phyloP scores from a whole-genome alignment of 2,888 invertebrate species.

The Xestoiulus laeticollis region DNA sequence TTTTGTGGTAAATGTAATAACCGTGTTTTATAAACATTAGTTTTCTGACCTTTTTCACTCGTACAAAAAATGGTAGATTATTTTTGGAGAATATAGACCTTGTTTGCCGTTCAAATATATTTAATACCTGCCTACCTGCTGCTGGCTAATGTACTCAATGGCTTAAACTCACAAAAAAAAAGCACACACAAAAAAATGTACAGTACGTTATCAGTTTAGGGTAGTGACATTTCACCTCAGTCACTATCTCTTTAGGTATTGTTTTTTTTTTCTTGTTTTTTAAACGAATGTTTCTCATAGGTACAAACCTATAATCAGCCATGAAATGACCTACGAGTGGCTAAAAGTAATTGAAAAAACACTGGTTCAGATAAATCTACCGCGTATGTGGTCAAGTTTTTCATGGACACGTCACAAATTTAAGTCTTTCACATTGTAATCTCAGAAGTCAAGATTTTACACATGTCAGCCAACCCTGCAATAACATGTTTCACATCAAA shows the following conservation, averaged over 20 bases:
- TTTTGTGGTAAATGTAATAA: conserved; percentile 13
- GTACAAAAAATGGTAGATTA: background rate
- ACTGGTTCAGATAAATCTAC: background rate
- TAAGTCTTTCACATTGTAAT: too few species aligned
- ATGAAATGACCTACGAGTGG: background rate
- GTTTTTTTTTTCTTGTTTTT: background rate
- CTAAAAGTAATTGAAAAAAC: background rate
- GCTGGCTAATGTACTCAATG: conserved; percentile 20
- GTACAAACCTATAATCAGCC: background rate
- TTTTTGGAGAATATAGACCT: background rate
- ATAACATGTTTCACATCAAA: too few species aligned
- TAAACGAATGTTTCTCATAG: background rate
- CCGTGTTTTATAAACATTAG: background rate
- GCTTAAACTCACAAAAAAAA: conserved; percentile 14
- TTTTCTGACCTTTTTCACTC: background rate
- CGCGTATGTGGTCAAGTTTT: background rate
- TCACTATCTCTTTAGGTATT: background rate
- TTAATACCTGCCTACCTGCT: background rate
- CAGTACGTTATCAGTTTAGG: background rate
- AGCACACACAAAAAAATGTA: background rate
- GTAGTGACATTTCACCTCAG: background rate
- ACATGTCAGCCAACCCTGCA: too few species aligned
- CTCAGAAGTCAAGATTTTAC: too few species aligned
- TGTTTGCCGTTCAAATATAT: background rate
- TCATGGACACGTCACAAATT: too few species aligned